Conservation (phyloP, 2,888 invertebrate genomes). For the Epistrophella euchroma region DNA sequence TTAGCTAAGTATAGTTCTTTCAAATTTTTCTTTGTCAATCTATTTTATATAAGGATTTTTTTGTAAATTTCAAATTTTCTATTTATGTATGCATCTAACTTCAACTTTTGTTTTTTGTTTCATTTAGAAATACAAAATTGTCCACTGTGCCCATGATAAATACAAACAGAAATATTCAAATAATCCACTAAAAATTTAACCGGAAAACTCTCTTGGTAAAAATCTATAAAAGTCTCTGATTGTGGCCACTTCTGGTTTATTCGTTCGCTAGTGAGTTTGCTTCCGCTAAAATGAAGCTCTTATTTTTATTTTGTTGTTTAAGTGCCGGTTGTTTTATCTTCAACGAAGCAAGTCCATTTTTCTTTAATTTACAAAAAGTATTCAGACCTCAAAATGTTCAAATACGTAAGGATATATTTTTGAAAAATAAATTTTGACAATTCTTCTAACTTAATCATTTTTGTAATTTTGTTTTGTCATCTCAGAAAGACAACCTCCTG, state of each 20-base stretch:
- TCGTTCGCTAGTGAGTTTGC: conserved; percentile 58
- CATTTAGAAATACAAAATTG: background rate
- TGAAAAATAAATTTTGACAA: background rate
- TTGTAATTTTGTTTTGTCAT: background rate
- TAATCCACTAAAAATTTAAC: conserved; percentile 10
- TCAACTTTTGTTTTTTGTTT: background rate
- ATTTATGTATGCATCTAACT: no score
- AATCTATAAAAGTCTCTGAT: conserved; percentile 66
- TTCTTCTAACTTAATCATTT: background rate
- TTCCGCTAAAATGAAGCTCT: conserved; percentile 60
- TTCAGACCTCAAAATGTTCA: conserved; percentile 32
- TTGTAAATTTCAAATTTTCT: no score
- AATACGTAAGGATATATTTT: conserved; percentile 28
- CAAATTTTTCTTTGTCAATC: no score
- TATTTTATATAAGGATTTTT: no score
- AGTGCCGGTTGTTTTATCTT: conserved; percentile 45
- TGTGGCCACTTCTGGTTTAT: conserved; percentile 66
- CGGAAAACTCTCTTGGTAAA: conserved; percentile 19
- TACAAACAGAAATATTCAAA: conserved; percentile 31
- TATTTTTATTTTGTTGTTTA: conserved; percentile 52
- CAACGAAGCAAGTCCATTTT: conserved; percentile 56
- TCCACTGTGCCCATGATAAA: conserved; percentile 12
- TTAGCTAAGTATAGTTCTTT: no score
- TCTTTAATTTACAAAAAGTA: conserved; percentile 53
- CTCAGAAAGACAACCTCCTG: conserved; percentile 8